Evolutionary conservation across 2,888 invertebrate species (phyloP).

Genomic region (Cheilosia scutellata): DNA sequence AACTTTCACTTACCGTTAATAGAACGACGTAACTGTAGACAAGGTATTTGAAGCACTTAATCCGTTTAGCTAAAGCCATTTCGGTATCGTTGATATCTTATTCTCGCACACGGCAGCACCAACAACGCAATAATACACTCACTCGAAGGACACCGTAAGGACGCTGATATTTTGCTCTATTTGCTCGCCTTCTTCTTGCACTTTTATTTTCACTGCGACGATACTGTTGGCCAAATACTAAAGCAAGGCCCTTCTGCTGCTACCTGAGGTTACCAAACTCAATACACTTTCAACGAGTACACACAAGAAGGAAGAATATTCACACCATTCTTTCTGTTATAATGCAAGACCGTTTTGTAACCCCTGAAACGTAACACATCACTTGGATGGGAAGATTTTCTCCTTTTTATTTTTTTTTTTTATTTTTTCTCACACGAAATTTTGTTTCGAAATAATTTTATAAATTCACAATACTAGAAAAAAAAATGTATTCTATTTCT

Average conservation of each 20-base stretch:
- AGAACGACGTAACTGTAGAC: slow-evolving; percentile 84
- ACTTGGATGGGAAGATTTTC: slow-evolving; percentile 27
- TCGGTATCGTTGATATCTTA: slow-evolving; percentile 31
- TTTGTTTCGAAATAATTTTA: slow-evolving; percentile 8
- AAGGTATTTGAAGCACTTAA: slow-evolving; percentile 84
- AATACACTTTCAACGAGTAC: slow-evolving; percentile 35
- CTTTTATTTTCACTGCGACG: slow-evolving; percentile 69
- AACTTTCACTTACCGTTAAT: slow-evolving; percentile 82
- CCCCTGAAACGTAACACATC: slow-evolving; percentile 60
- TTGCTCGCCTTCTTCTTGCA: slow-evolving; percentile 39
- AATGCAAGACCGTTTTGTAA: slow-evolving; percentile 69
- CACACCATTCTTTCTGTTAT: slow-evolving; percentile 67
- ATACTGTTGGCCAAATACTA: slow-evolving; percentile 4
- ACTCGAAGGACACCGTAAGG: slow-evolving; percentile 71
- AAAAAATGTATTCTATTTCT: background rate
- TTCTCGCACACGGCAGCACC: slow-evolving; percentile 25
- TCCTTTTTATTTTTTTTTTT: slow-evolving; percentile 3
- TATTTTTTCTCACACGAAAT: slow-evolving; percentile 24
- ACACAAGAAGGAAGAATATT: slow-evolving; percentile 40
- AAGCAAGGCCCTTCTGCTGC: slow-evolving; percentile 11
- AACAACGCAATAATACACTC: slow-evolving; percentile 34
- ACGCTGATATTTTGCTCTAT: slow-evolving; percentile 56
- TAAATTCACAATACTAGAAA: slow-evolving; percentile 3
- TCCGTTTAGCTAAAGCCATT: slow-evolving; percentile 83
- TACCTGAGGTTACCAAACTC: slow-evolving; percentile 43